Conservation (phyloP, 2,888 invertebrate species). For the Megaustenia siamemsis region DNA sequence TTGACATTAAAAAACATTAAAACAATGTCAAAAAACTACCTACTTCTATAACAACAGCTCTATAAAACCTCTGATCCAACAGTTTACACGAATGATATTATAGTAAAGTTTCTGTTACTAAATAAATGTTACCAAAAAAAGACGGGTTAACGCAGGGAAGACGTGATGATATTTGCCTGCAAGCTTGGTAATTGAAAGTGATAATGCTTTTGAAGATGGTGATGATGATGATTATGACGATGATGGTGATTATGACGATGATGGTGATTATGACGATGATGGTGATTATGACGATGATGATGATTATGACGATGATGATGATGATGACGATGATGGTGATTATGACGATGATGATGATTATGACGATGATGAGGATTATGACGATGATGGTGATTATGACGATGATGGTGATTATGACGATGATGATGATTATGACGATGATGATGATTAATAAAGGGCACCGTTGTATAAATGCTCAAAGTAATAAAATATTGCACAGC, state of each 20-base stretch:
- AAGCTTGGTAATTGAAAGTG: too few species aligned
- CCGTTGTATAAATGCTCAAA: too few species aligned
- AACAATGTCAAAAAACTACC: too few species aligned
- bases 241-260: background rate
- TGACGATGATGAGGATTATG: constrained; percentile 1
- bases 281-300: background rate
- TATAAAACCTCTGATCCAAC: too few species aligned
- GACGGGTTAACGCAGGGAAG: too few species aligned
- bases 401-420: background rate
- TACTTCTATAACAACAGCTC: too few species aligned
- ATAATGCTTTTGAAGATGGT: constrained; percentile 18
- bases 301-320: background rate
- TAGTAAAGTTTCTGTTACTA: too few species aligned
- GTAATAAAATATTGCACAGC: too few species aligned
- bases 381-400: background rate
- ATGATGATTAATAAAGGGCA: background rate
- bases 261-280: background rate
- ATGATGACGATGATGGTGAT: background rate
- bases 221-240: constrained; percentile 27
- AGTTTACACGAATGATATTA: too few species aligned
- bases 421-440: background rate
- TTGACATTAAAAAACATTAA: too few species aligned
- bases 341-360: background rate
- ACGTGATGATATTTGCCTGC: too few species aligned
- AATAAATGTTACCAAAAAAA: too few species aligned